These are phyloP conservation scores for Axis porcinus DNA, from an alignment of 2,113 vertebrate species.

Conservation along the genomic window DNA sequence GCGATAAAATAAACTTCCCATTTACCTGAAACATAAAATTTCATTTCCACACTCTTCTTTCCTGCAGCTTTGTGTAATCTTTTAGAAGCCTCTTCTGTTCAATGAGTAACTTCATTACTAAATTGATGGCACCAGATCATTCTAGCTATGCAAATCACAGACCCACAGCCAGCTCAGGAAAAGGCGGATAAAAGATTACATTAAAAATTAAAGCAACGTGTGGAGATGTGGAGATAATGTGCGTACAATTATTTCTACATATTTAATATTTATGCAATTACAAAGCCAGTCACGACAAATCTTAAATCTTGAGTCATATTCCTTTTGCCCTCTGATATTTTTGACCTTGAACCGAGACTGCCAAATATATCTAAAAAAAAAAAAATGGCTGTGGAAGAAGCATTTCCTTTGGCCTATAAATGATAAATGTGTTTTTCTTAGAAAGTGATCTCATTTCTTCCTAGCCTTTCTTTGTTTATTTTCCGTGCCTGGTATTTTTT, in stretches of 20 bases:
- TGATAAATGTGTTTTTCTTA: conserved; percentile 51
- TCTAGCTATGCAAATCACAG: conserved; percentile 65
- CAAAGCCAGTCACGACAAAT: conserved; percentile 50
- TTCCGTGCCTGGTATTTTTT: conserved; percentile 35
- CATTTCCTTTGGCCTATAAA: conserved; percentile 41
- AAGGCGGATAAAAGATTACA: conserved; percentile 43
- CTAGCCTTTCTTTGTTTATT: conserved; percentile 61
- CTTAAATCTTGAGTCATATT: conserved; percentile 39
- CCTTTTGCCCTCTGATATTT: conserved; percentile 34
- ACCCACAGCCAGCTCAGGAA: conserved; percentile 39
- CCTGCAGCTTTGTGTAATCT: conserved; percentile 37
- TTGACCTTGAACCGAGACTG: conserved; percentile 59
- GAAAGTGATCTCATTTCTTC: conserved; percentile 40
- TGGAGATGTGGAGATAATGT: conserved; percentile 57
- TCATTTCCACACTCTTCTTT: background rate
- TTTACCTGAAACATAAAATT: conserved; percentile 44
- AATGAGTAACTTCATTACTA: conserved; percentile 65
- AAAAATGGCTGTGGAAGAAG: background rate
- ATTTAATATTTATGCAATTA: conserved; percentile 69
- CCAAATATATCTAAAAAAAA: conserved; percentile 7
- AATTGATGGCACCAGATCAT: conserved; percentile 43
- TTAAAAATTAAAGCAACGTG: conserved; percentile 71
- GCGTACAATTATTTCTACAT: conserved; percentile 59
- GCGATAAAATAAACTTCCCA: conserved; percentile 31
- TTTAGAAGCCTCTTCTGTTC: conserved; percentile 58